Evolutionary conservation across 2,113 vertebrate species (phyloP).

Genomic region (Nothobranchius furzeri): DNA sequence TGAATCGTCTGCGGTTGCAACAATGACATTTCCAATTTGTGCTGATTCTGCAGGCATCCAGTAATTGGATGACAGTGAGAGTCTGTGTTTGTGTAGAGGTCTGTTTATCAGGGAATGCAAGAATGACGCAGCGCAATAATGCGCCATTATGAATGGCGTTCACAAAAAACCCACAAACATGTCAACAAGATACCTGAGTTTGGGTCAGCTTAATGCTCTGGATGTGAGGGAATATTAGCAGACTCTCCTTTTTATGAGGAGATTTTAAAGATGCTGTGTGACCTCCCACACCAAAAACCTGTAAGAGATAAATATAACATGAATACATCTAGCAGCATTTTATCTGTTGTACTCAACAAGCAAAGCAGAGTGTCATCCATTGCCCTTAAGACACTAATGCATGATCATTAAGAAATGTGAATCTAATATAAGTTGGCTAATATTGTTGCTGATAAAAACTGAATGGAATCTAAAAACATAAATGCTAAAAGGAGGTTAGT

Average conservation of each 20-base stretch:
- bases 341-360: neutral
- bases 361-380: too few species aligned
- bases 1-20: neutral
- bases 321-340: neutral
- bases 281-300: conserved; percentile 93
- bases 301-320: conserved; percentile 8
- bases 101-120: conserved; percentile 45
- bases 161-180: conserved; percentile 15
- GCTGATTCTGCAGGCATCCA: conserved; percentile 3
- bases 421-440: too few species aligned
- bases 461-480: too few species aligned
- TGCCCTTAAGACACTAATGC: too few species aligned
- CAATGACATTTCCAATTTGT: neutral
- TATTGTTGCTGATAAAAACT: too few species aligned
- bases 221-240: conserved; percentile 89
- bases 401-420: neutral
- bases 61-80: conserved; percentile 4
- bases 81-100: conserved; percentile 13
- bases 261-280: conserved; percentile 76
- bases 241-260: conserved; percentile 78
- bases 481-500: too few species aligned
- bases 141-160: conserved; percentile 7
- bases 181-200: conserved; percentile 84
- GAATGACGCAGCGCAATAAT: conserved; percentile 59
- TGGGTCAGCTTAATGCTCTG: conserved; percentile 90